Percentiles rank a stretch among this genome's conserved stretches.
Conservation (phyloP, 2,888 invertebrate genomes). For the Celastrina argiolus region DNA sequence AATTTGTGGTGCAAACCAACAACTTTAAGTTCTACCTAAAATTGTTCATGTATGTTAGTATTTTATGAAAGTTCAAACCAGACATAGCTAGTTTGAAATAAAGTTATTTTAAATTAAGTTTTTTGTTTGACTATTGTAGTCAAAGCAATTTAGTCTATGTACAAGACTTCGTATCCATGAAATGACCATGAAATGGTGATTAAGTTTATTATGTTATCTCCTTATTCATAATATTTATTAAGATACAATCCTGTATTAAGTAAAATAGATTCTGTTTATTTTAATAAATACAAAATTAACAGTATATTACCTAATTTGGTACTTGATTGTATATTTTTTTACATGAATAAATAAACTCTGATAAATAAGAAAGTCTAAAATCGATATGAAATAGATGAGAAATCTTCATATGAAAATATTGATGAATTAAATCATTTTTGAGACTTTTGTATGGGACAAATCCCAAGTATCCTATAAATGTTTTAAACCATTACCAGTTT, state of each 20-base stretch:
- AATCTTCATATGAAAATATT: too few species aligned
- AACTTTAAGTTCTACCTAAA: conserved; percentile 3
- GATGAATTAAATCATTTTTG: too few species aligned
- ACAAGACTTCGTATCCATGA: background rate
- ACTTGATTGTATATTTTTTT: too few species aligned
- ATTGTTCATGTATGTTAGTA: background rate
- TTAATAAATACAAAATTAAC: too few species aligned
- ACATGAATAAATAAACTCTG: too few species aligned
- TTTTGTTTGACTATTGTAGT: conserved; percentile 1
- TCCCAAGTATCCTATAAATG: too few species aligned
- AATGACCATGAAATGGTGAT: conserved; percentile 14
- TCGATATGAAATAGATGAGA: too few species aligned
- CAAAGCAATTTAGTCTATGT: background rate
- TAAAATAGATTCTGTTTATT: background rate
- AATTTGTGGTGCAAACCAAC: conserved; percentile 42
- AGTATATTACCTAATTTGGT: too few species aligned
- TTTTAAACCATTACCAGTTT: too few species aligned
- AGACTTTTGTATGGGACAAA: too few species aligned
- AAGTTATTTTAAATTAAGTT: conserved; percentile 4
- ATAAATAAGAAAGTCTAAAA: too few species aligned
- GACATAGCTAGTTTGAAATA: background rate
- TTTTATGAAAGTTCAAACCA: background rate
- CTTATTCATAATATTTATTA: background rate
- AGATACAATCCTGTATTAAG: background rate
- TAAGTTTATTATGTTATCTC: background rate